These are phyloP conservation scores for Lacerta bilineata DNA, from an alignment of 2,797 vertebrate species.

Conservation along the genomic window DNA sequence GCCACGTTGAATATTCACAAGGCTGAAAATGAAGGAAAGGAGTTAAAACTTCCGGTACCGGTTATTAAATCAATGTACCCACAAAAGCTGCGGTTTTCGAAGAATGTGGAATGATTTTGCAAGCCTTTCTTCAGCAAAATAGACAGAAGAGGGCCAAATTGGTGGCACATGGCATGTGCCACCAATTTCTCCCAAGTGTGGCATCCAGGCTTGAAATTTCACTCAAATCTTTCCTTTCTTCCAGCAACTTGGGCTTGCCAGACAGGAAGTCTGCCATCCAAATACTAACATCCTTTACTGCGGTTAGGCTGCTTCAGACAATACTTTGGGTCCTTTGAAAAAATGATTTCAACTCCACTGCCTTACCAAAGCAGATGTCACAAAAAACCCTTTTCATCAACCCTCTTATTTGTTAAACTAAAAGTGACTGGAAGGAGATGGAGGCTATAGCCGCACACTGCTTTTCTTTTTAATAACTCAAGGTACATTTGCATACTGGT, in stretches of 20 bases:
- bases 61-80: not conserved
- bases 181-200: too few species aligned
- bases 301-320: not conserved
- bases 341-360: not conserved
- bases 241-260: not conserved
- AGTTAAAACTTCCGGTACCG: rapidly evolving
- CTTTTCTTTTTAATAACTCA: slow-evolving; percentile 25
- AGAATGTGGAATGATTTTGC: not conserved
- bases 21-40: not conserved
- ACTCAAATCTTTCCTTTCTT: not conserved
- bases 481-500: slow-evolving; percentile 18
- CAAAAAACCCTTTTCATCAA: slow-evolving; percentile 7
- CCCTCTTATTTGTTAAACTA: slow-evolving; percentile 15
- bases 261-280: not conserved
- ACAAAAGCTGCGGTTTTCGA: not conserved
- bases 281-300: not conserved
- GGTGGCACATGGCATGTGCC: not conserved
- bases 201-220: not conserved
- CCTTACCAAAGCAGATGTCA: slow-evolving; percentile 29
- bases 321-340: too few species aligned
- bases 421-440: slow-evolving; percentile 29
- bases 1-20: too few species aligned
- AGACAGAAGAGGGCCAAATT: not conserved
- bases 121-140: not conserved
- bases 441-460: slow-evolving; percentile 26